phyloP scores from a whole-genome alignment of 2,888 invertebrate genomes.

The Ennomos erosarius region DNA sequence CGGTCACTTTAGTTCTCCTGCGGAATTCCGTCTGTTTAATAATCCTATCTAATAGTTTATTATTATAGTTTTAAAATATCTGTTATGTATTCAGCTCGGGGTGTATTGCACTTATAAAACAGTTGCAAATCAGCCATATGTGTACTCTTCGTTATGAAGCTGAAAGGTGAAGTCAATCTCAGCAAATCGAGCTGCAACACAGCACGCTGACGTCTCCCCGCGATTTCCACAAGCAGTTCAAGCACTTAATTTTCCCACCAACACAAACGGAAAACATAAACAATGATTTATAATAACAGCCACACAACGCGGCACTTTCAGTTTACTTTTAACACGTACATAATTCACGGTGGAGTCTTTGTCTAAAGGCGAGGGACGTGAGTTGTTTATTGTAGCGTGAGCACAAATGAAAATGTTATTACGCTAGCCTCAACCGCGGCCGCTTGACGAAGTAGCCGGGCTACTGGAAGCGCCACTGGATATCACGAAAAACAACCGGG shows the following conservation, averaged over 20 bases:
- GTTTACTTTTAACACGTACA: constrained; percentile 86
- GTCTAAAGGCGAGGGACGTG: constrained; percentile 83
- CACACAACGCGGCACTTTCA: constrained; percentile 83
- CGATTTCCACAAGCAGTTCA: constrained; percentile 72
- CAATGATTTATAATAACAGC: constrained; percentile 85
- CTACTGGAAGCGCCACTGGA: constrained; percentile 49
- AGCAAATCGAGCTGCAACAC: constrained; percentile 59
- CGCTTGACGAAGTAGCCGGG: constrained; percentile 51
- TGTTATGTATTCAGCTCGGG: not conserved
- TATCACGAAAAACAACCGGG: constrained; percentile 3
- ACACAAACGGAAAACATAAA: constrained; percentile 85
- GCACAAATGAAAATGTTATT: constrained; percentile 85
- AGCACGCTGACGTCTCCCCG: constrained; percentile 60
- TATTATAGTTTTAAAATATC: too few species aligned
- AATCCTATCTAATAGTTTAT: too few species aligned
- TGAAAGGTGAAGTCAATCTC: constrained; percentile 45
- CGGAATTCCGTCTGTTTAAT: too few species aligned
- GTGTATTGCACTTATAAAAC: constrained; percentile 21
- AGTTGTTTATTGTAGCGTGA: constrained; percentile 84
- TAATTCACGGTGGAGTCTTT: constrained; percentile 84
- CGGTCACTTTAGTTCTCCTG: too few species aligned
- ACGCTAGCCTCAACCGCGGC: constrained; percentile 69
- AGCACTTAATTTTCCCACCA: constrained; percentile 80
- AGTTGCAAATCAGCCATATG: constrained; percentile 32
- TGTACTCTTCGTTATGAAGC: constrained; percentile 47